Conservation (phyloP, 2,113 vertebrate genomes). For the Coptodon bakossiorum region DNA sequence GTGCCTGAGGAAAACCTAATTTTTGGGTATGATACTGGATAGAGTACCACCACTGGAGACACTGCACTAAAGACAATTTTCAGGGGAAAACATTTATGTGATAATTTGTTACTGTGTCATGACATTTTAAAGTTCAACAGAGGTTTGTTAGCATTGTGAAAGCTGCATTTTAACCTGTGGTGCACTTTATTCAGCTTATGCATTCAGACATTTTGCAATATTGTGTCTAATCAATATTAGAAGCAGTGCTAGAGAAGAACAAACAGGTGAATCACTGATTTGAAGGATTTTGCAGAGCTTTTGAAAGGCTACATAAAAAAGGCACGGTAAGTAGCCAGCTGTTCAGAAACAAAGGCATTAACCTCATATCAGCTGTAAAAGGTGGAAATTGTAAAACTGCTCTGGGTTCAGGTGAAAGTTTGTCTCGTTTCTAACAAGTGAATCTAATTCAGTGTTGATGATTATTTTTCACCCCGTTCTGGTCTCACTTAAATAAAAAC, state of each 20-base stretch:
- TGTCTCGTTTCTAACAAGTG: not conserved
- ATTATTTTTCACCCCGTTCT: not conserved
- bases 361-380: not conserved
- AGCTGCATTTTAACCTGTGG: not conserved
- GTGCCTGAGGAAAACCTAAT: not conserved
- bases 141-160: not conserved
- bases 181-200: not conserved
- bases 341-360: not conserved
- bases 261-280: not conserved
- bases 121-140: not conserved
- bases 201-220: not conserved
- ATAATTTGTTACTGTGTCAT: accelerated
- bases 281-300: not conserved
- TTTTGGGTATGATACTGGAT: not conserved
- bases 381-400: not conserved
- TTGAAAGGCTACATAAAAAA: not conserved
- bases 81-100: not conserved
- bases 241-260: not conserved
- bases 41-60: not conserved
- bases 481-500: not conserved
- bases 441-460: not conserved
- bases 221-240: not conserved
- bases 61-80: not conserved
- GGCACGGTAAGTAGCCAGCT: accelerated
- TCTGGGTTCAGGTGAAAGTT: not conserved